Percentiles rank a stretch among this genome's conserved stretches.
Evolutionary conservation across 2,113 vertebrate genomes (phyloP).

Genomic region (Bostrychus sinensis): DNA sequence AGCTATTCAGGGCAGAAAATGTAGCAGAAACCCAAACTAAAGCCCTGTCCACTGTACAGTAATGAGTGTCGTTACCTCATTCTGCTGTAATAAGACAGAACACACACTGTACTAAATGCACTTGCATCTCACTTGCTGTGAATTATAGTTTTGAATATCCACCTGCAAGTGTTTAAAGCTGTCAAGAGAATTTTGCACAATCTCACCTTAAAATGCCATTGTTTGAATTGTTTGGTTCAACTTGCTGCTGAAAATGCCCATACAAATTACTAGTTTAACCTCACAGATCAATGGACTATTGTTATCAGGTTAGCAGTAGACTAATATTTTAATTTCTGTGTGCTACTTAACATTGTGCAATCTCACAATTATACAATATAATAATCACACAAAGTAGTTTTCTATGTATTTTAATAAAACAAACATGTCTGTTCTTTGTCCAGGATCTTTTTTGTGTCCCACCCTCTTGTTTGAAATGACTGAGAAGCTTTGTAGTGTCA

Average conservation of each 20-base stretch:
- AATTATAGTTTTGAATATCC: constrained; percentile 52
- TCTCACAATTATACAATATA: constrained; percentile 73
- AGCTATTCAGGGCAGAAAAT: constrained; percentile 77
- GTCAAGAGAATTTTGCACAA: constrained; percentile 67
- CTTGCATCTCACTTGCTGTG: constrained; percentile 53
- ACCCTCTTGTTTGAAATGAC: constrained; percentile 57
- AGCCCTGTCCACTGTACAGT: constrained; percentile 49
- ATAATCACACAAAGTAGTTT: constrained; percentile 82
- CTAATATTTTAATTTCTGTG: constrained; percentile 69
- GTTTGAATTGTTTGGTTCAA: constrained; percentile 56
- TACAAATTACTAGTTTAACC: constrained; percentile 33
- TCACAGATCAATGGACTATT: constrained; percentile 49
- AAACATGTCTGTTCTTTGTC: constrained; percentile 80
- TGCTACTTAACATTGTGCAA: constrained; percentile 80
- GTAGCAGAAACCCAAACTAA: constrained; percentile 79
- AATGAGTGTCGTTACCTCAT: constrained; percentile 53
- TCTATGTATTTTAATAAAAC: constrained; percentile 89
- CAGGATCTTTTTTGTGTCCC: constrained; percentile 78
- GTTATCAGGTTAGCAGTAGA: constrained; percentile 64
- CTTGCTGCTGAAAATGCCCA: constrained; percentile 52
- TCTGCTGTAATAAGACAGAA: constrained; percentile 54
- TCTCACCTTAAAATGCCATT: constrained; percentile 56
- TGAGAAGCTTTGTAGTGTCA: constrained; percentile 26
- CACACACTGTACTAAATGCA: constrained; percentile 58
- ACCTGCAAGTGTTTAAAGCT: constrained; percentile 58